A percentile compares a stretch with the other conserved stretches of the same genome.
Evolutionary conservation across 2,888 invertebrate genomes (phyloP).

Genomic region (Lymantria dispar): DNA sequence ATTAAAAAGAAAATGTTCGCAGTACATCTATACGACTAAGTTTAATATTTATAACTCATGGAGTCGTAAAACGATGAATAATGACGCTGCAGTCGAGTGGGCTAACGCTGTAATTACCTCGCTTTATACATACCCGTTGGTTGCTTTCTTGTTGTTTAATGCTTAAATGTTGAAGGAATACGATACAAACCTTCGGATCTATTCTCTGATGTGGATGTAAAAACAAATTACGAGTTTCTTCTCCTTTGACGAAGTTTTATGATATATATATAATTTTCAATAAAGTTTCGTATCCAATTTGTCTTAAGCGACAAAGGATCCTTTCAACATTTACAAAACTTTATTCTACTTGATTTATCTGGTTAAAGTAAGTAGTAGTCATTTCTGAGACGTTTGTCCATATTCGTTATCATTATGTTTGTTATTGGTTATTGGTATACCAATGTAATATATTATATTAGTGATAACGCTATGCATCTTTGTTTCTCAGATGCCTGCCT

Average conservation of each 20-base stretch:
- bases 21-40: conserved; percentile 79
- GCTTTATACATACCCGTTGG: conserved; percentile 70
- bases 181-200: conserved; percentile 58
- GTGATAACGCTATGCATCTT: too few species aligned
- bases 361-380: too few species aligned
- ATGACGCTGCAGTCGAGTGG: conserved; percentile 78
- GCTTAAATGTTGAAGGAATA: conserved; percentile 68
- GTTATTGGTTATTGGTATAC: too few species aligned
- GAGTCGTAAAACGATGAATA: conserved; percentile 82
- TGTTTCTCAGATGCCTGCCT: too few species aligned
- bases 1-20: conserved; percentile 82
- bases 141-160: conserved; percentile 75
- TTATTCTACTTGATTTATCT: too few species aligned
- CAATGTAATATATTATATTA: too few species aligned
- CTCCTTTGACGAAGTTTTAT: conserved; percentile 42
- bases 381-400: too few species aligned
- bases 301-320: conserved; percentile 18
- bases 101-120: conserved; percentile 79
- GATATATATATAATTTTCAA: conserved; percentile 37
- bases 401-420: too few species aligned
- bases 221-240: conserved; percentile 58
- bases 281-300: conserved; percentile 25
- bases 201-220: conserved; percentile 56
- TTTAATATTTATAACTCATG: conserved; percentile 82
- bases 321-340: conserved; percentile 20